Conservation (phyloP, 2,797 vertebrate genomes). For the Coluber constrictor region DNA sequence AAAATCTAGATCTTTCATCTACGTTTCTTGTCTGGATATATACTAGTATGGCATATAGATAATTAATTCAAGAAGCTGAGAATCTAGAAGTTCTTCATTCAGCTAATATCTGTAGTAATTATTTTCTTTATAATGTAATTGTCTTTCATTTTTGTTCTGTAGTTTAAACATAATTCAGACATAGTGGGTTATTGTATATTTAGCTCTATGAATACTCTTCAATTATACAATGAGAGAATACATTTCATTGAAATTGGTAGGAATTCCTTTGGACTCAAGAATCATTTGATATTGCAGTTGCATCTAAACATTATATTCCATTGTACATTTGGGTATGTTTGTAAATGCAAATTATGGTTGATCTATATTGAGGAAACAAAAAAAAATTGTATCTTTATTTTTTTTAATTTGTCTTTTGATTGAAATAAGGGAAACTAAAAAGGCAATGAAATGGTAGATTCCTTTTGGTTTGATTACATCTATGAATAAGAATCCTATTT, state of each 20-base stretch:
- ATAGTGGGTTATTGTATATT: neutral
- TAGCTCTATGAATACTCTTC: neutral
- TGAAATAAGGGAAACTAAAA: conserved; percentile 57
- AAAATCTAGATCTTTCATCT: neutral
- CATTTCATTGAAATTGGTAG: neutral
- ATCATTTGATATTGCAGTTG: neutral
- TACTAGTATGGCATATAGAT: neutral
- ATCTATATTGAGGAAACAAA: neutral
- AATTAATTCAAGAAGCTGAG: neutral
- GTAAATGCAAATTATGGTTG: neutral
- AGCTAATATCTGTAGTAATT: neutral
- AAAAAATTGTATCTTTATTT: conserved; percentile 43
- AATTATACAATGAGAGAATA: neutral
- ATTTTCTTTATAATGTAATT: neutral
- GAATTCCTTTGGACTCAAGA: neutral
- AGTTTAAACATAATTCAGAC: neutral
- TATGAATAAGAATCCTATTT: conserved; percentile 69
- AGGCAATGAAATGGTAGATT: conserved; percentile 75
- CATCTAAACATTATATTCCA: neutral
- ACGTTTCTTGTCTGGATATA: neutral
- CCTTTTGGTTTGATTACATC: conserved; percentile 67
- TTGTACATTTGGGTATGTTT: neutral
- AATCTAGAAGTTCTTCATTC: neutral
- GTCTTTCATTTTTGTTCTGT: neutral
- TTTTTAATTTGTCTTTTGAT: conserved; percentile 52